Base-by-base conservation (phyloP, 2,113 vertebrate species). In the Embiotoca jacksoni region DNA sequence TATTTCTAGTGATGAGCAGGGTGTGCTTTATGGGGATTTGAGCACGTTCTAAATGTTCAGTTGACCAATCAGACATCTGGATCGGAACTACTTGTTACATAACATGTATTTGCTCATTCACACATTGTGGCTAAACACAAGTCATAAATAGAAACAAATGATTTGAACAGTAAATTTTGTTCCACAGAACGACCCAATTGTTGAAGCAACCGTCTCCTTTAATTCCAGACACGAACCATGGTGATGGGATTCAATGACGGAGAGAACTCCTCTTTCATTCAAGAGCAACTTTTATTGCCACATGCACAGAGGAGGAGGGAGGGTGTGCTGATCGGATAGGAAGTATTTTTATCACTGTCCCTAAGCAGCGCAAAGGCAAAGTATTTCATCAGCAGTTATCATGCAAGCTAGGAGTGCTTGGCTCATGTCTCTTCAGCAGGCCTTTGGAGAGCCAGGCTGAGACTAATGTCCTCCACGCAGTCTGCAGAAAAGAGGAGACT, bases 301-400 rank as follows among this genome's bases (percentile, higher is more conserved):
- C 73, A 68, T 49, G 33, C 58, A 57, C 58, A n/a, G 39, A 54
- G 32, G 35, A 50, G 44, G 36, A 15, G 32, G 11, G 35, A 80
- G 37, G 31, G 23, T 47, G 50, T 32, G 50, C 58, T 47, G 36
- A 67, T 66, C n/a, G 55, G 49, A 49, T 31, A 46, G 31, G 32
- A 50, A 67, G 62, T 74, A 61, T 69, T 83, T 83, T 80, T 78
- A 72, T 62, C 7, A 0, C 46, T 36, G 65, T 75, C 61, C 56
- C 30, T 52, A 46, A 61, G 72, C 64, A 31, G 69, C 47, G 8
- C 70, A 83, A 75, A 84, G 53, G 74, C 61, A 10, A n/a, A 75
- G 6, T 35, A 11, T 82, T 88, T 79, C 85, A 73, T 79, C 78
- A 78, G n/a, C 61, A 59, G 65, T 16, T 50, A 72, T 78, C 85